Evolutionary conservation across 2,888 invertebrate species (phyloP).

Genomic region (Allygus modestus): DNA sequence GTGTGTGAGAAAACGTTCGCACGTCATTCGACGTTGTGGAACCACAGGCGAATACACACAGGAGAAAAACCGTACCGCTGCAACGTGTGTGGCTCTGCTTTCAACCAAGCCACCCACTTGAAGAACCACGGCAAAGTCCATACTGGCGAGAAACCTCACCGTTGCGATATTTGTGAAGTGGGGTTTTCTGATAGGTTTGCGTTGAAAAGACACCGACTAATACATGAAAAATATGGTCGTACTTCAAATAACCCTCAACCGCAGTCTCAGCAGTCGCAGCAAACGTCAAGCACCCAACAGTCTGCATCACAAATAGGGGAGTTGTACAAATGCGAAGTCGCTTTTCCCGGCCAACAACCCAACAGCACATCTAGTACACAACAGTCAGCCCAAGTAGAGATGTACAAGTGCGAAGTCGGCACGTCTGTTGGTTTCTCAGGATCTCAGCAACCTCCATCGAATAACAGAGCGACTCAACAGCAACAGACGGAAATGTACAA

Average conservation of each 20-base stretch:
- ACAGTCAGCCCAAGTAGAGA: conserved; percentile 53
- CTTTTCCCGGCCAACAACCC: conserved; percentile 60
- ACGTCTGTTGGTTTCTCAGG: conserved; percentile 40
- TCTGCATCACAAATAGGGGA: conserved; percentile 54
- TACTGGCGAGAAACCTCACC: conserved; percentile 89
- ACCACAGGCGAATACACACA: conserved; percentile 91
- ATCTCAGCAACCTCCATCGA: background rate
- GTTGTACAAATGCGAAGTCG: conserved; percentile 55
- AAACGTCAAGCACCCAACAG: conserved; percentile 69
- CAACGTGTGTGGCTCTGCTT: conserved; percentile 92
- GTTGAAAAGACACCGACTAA: conserved; percentile 89
- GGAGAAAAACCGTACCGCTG: conserved; percentile 91
- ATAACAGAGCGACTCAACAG: conserved; percentile 58
- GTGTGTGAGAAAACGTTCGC: conserved; percentile 94
- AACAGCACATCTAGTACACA: conserved; percentile 50
- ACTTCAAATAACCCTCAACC: conserved; percentile 70
- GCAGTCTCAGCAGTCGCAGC: conserved; percentile 70
- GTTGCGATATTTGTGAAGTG: conserved; percentile 90
- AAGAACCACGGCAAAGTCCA: conserved; percentile 93
- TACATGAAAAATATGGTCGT: conserved; percentile 90
- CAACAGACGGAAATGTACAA: conserved; percentile 70
- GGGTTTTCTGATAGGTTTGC: conserved; percentile 93
- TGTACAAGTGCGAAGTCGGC: conserved; percentile 64
- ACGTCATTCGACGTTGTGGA: conserved; percentile 92
- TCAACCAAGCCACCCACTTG: conserved; percentile 92